phyloP scores from a whole-genome alignment of 2,888 invertebrate species.

The Phoenoteleia sp. region DNA sequence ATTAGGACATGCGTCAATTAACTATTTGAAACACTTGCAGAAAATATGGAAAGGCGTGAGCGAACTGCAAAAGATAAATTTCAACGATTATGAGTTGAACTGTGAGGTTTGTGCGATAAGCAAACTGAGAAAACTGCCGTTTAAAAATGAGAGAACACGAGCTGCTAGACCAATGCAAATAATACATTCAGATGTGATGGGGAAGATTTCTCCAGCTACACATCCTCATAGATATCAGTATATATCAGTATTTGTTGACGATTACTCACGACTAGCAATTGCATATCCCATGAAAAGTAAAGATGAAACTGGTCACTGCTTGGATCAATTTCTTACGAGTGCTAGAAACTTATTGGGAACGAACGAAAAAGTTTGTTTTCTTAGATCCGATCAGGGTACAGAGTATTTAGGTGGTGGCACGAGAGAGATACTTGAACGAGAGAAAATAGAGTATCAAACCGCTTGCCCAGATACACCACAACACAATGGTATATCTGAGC shows the following conservation, averaged over 20 bases:
- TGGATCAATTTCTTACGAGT: not conserved
- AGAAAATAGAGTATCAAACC: not conserved
- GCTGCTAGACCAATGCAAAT: not conserved
- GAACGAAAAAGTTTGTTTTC: not conserved
- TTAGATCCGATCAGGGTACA: not conserved
- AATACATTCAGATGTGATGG: no score
- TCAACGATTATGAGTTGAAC: not conserved
- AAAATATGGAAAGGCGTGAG: not conserved
- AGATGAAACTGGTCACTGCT: not conserved
- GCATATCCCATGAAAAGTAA: not conserved
- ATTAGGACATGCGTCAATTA: not conserved
- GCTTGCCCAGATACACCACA: not conserved
- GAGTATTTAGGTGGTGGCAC: not conserved
- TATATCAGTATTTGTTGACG: no score
- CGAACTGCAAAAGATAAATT: not conserved
- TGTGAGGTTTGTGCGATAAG: not conserved
- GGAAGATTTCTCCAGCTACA: no score
- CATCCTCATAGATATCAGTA: not conserved
- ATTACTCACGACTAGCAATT: constrained; percentile 65
- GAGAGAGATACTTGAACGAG: not conserved
- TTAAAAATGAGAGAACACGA: not conserved
- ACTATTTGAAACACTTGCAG: not conserved
- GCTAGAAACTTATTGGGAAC: not conserved
- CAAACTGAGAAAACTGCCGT: not conserved
- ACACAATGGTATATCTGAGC: not conserved